Percentiles rank a stretch among this genome's conserved stretches.
phyloP scores from a whole-genome alignment of 2,888 invertebrate genomes.

The Chymomyza procnemis region DNA sequence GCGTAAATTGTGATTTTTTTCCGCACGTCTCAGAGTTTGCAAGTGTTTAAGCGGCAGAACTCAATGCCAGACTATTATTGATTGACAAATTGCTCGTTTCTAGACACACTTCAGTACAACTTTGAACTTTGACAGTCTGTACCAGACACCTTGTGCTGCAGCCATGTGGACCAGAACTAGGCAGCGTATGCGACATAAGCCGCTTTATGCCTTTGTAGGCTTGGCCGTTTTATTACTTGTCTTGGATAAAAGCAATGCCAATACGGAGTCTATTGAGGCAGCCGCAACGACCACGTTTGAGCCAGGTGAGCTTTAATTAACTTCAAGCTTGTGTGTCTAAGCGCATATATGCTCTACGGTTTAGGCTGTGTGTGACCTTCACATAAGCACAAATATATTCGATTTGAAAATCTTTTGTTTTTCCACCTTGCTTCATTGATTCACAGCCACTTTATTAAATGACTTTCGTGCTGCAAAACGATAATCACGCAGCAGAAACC shows the following conservation, averaged over 20 bases:
- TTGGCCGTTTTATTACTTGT: slow-evolving; percentile 68
- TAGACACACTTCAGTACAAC: slow-evolving; percentile 7
- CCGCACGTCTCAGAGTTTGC: slow-evolving; percentile 16
- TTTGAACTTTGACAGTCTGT: slow-evolving; percentile 23
- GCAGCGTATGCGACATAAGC: slow-evolving; percentile 72
- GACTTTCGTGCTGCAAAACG: slow-evolving; percentile 52
- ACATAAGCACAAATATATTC: not conserved
- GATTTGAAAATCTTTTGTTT: not conserved
- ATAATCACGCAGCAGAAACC: slow-evolving; percentile 45
- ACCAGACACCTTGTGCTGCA: not conserved
- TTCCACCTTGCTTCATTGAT: slow-evolving; percentile 2
- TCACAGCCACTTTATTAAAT: slow-evolving; percentile 62
- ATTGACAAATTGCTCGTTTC: slow-evolving; percentile 37
- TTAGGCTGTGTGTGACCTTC: slow-evolving; percentile 29
- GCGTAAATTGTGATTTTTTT: not conserved
- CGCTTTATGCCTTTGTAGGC: slow-evolving; percentile 69
- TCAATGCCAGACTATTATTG: slow-evolving; percentile 49
- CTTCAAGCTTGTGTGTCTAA: not conserved
- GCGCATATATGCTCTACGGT: not conserved
- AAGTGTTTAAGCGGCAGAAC: slow-evolving; percentile 23
- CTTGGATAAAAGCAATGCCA: slow-evolving; percentile 64
- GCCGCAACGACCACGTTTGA: slow-evolving; percentile 72
- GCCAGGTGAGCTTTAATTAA: slow-evolving; percentile 62
- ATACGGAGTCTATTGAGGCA: slow-evolving; percentile 56
- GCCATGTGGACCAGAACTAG: slow-evolving; percentile 61